Conservation (phyloP, 2,888 invertebrate genomes). For the Erebia palarica region DNA sequence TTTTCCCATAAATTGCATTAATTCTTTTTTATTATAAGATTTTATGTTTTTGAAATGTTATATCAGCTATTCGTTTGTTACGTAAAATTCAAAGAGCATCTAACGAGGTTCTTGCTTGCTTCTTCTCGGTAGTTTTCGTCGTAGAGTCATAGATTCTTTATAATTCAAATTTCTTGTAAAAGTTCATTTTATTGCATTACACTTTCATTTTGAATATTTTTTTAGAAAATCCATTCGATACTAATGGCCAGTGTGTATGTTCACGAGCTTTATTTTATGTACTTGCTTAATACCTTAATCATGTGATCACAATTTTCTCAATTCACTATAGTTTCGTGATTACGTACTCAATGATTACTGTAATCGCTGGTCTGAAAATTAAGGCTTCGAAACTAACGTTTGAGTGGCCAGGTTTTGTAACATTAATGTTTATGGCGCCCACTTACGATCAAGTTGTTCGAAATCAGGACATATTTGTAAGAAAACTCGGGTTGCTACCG, state of each 20-base stretch:
- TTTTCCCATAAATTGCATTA: not conserved
- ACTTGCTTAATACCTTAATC: not conserved
- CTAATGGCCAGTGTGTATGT: too few relatives aligned
- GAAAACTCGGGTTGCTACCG: conserved; percentile 14
- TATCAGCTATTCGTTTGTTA: not conserved
- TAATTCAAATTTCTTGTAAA: too few relatives aligned
- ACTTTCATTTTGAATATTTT: too few relatives aligned
- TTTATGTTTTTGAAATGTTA: not conserved
- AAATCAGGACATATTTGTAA: conserved; percentile 26
- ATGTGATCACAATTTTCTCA: conserved; percentile 16
- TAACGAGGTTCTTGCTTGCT: too few relatives aligned
- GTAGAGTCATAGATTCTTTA: too few relatives aligned
- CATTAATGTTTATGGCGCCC: conserved; percentile 25
- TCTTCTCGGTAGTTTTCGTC: too few relatives aligned
- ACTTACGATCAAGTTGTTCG: conserved; percentile 22
- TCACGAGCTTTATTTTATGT: not conserved
- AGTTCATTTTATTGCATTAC: too few relatives aligned
- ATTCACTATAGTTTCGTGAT: conserved; percentile 21
- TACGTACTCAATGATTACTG: conserved; percentile 15
- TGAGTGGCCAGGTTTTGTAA: conserved; percentile 24
- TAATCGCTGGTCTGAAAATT: conserved; percentile 21
- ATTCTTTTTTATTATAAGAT: not conserved
- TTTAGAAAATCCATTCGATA: too few relatives aligned
- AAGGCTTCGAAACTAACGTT: conserved; percentile 22
- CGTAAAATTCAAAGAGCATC: too few relatives aligned